phyloP scores from a whole-genome alignment of 2,797 vertebrate species.

The Poecilia gillii region DNA sequence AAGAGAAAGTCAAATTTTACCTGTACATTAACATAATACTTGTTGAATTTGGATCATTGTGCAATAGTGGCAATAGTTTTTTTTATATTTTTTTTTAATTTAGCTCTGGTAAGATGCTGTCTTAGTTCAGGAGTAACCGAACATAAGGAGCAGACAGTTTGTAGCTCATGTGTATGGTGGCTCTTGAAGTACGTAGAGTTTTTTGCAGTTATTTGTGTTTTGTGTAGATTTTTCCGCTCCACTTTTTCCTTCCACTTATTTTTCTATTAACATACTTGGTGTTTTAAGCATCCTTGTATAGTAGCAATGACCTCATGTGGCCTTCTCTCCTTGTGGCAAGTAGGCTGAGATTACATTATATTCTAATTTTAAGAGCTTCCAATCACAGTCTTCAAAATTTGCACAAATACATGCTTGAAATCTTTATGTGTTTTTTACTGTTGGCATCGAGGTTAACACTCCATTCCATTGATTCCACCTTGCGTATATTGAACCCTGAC shows the following conservation, averaged over 20 bases:
- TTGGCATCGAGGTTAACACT: neutral
- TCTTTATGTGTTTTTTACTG: too few relatives aligned
- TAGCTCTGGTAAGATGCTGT: neutral
- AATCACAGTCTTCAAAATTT: neutral
- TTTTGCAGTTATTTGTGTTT: neutral
- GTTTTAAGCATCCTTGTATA: neutral
- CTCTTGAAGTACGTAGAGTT: neutral
- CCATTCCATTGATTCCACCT: neutral
- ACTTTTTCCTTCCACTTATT: neutral
- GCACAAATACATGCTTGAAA: neutral
- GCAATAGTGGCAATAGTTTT: neutral
- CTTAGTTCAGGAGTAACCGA: neutral
- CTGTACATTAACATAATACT: neutral
- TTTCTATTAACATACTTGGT: neutral
- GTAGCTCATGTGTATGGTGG: neutral
- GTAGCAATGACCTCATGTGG: neutral
- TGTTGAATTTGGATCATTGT: neutral
- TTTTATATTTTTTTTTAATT: neutral
- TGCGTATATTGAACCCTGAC: conserved; percentile 38
- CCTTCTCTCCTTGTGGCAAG: neutral
- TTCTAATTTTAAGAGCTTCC: neutral
- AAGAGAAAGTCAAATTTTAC: neutral
- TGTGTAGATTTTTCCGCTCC: neutral
- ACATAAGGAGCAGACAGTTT: neutral
- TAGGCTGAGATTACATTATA: neutral